Percentiles rank a stretch among this genome's conserved stretches.
Conservation (phyloP, 2,113 vertebrate species). For the Phalacrocorax pelagicus region DNA sequence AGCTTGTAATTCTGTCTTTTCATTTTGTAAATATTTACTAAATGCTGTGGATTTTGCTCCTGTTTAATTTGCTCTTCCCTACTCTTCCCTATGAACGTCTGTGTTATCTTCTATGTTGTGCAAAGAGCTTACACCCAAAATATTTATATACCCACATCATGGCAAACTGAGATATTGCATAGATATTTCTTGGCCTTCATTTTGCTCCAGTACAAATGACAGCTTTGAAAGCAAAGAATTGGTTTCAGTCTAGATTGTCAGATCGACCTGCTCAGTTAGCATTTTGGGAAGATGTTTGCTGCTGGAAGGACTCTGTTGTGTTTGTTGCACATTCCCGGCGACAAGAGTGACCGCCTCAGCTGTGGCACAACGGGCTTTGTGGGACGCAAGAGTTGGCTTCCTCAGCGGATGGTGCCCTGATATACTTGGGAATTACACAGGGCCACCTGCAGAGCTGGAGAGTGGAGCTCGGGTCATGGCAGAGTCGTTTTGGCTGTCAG, state of each 20-base stretch:
- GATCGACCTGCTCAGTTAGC: background rate
- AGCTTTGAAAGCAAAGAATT: background rate
- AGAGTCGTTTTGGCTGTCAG: background rate
- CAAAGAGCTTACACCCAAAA: background rate
- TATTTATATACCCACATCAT: background rate
- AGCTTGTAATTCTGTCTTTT: background rate
- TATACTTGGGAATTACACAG: background rate
- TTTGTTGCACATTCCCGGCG: background rate
- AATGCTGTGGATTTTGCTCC: background rate
- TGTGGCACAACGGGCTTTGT: rapidly evolving
- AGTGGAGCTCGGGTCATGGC: background rate
- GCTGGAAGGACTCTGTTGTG: rapidly evolving
- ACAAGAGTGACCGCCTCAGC: rapidly evolving
- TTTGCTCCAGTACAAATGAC: background rate
- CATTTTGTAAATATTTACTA: background rate
- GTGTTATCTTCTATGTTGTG: rapidly evolving
- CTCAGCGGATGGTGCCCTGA: background rate
- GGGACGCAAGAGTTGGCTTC: background rate
- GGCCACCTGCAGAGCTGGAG: background rate
- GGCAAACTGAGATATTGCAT: background rate
- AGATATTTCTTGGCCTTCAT: background rate
- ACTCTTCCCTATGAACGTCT: background rate
- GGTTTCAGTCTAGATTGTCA: background rate
- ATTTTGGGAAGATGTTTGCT: background rate
- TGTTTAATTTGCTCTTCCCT: background rate